Base-by-base conservation (phyloP, 2,113 vertebrate species). In the Syrmaticus mikado region DNA sequence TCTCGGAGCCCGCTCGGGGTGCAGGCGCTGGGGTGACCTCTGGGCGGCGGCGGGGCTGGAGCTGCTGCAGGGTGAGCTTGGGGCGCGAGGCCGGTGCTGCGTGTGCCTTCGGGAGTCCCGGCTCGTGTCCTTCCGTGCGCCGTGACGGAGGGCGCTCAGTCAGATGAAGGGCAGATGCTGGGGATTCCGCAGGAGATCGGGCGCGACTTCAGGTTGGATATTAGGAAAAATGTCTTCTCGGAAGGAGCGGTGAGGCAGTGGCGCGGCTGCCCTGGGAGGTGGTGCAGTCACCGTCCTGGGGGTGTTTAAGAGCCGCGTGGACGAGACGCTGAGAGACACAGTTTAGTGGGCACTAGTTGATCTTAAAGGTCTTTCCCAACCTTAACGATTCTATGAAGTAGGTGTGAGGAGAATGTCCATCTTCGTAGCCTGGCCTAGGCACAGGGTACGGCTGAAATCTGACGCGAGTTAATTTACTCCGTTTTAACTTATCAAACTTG, bases 161-260 rank as follows among this genome's bases (percentile, higher is more conserved):
- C 32, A 30, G 36, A 28, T 34, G 55, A 62, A 53, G 45, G 36
- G 52, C 41, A 64, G 57, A 34, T 79, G 32, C 13, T 9, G 38
- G 20, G 22, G 60, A 2, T 34, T 50, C 2, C 21, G 11, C 21
- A 68, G 48, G 36, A 30, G 58, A n/a, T 66, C 13, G 8, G 36
- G 0, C 0, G 0, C 16, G 41, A 0, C 8, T 16, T 41, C 52
- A 15, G 52, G 27, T 16, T 14, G 27, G 52, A 27, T 16, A 15
- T 53, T 28, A 53, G 27, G 52, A 28, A 28, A 27, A 5, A 53
- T 28, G 13, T 28, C 52, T 53, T 28, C 52, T 53, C 14, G 28
- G 8, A 16, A 14, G 13, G 14, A 28, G 52, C 30, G 27, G 15
- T 28, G 52, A 53, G 52, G 52, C 27, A 17, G 27, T 10, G 52